A percentile compares a stretch with the other conserved stretches of the same genome.
Conservation (phyloP, 2,113 vertebrate genomes). For the Anarhynchus alexandrinus region DNA sequence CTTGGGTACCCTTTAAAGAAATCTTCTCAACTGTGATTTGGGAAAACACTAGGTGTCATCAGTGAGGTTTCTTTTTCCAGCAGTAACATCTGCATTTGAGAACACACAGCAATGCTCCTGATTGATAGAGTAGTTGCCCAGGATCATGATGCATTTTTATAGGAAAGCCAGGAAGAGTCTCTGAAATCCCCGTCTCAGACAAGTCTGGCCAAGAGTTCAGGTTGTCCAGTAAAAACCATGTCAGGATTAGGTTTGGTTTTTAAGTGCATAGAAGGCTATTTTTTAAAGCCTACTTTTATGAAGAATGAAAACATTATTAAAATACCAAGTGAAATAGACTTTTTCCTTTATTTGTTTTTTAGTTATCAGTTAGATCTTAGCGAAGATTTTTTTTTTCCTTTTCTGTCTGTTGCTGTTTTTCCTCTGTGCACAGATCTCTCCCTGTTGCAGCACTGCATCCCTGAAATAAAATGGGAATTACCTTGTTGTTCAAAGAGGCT, state of each 20-base stretch:
- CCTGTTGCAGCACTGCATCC: neutral
- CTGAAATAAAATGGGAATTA: neutral
- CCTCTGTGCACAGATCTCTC: neutral
- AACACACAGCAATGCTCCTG: neutral
- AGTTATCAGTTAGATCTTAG: neutral
- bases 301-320: conserved; percentile 34
- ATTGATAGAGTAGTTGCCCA: neutral
- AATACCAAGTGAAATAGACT: neutral
- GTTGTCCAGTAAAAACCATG: conserved; percentile 49
- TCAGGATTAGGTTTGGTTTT: neutral
- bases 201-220: conserved; percentile 50
- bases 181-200: conserved; percentile 64
- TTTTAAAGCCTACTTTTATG: neutral
- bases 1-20: neutral
- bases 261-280: neutral
- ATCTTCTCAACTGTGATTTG: neutral
- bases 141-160: neutral
- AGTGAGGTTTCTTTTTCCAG: conserved; percentile 2
- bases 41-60: conserved; percentile 39
- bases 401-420: neutral
- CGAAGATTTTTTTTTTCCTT: neutral
- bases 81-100: neutral
- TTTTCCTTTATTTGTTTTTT: neutral
- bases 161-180: conserved; percentile 34
- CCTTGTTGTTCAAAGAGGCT: neutral